These are phyloP conservation scores for Carterocephalus palaemon DNA, from an alignment of 2,888 invertebrate species.

Conservation along the genomic window DNA sequence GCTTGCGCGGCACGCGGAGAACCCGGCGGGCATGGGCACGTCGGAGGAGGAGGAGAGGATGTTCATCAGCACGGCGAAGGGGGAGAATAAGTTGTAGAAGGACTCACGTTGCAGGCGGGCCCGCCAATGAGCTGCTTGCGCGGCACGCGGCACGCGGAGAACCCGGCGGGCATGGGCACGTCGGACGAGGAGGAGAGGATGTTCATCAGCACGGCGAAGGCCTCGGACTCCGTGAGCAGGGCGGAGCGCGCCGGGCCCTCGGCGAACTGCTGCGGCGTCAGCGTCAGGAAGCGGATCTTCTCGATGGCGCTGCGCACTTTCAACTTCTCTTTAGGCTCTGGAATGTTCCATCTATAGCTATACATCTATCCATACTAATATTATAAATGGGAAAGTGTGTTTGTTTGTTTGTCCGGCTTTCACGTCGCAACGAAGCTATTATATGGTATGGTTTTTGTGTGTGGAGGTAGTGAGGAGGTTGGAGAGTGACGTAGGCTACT, in stretches of 20 bases:
- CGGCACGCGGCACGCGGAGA: constrained; percentile 78
- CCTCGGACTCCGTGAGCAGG: constrained; percentile 86
- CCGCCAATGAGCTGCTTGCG: constrained; percentile 63
- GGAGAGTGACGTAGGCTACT: too few relatives aligned
- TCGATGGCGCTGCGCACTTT: constrained; percentile 83
- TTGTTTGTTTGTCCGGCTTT: too few relatives aligned
- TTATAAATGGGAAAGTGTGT: too few relatives aligned
- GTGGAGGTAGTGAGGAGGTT: too few relatives aligned
- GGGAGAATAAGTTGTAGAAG: too few relatives aligned
- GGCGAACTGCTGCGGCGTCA: constrained; percentile 90
- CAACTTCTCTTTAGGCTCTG: constrained; percentile 51
- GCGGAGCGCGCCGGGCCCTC: constrained; percentile 87
- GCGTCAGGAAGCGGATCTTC: constrained; percentile 88
- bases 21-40: too few relatives aligned
- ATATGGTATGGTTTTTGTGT: too few relatives aligned
- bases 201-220: constrained; percentile 89
- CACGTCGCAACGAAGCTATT: too few relatives aligned
- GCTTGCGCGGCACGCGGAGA: too few relatives aligned
- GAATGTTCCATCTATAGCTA: background rate
- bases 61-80: too few relatives aligned
- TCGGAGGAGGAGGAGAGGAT: too few relatives aligned
- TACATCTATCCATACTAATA: too few relatives aligned
- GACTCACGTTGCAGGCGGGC: constrained; percentile 47
- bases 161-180: constrained; percentile 85
- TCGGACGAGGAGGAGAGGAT: constrained; percentile 85